Base-by-base conservation (phyloP, 2,888 invertebrate genomes). In the Phrixothrix hirtus region DNA sequence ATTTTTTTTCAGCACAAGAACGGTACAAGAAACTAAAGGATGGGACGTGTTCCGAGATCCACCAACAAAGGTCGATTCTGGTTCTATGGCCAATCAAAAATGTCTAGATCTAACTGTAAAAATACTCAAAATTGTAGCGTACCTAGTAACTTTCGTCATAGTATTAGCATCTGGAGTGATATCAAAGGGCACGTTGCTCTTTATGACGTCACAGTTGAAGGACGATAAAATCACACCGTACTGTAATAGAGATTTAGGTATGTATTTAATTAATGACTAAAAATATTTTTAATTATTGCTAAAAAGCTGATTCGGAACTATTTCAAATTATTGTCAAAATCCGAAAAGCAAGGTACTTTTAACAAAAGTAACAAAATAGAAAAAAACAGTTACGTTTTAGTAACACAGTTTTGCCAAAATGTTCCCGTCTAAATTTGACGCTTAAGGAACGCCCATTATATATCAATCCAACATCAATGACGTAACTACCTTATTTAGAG, bases 31-130 rank as follows among this genome's bases (percentile, higher is more conserved):
- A 75, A 90, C 90, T 65, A 92, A 92, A 86, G 90, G 89, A 85
- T 96, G 96, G 96, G 95, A 96, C 83, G 94, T 95, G 52, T 96
- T 96, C 80, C 82, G 94, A 71, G 89, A 93, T 76, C 88, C 94
- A 63, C 95, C 95, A 6, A 87, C 87, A 65, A 91, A 92, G 77
- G 85, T 87, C 77, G 91, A 92, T 77, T 89, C 89, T 62, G 91
- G 92, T 59, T 92, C 92, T 41, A 90, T 90, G 84, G 91, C 90
- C 64, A 89, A 87, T 72, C 91, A 92, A 77, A 86, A 86, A 75
- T 93, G 92, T 75, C 80, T 93, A 72, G 91, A 92, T 66, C 80
- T 90, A 70, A 89, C 91, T 21, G 88, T 92, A 41, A 89, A 90
- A 75, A 78, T 91, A 66, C 82, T 91, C 64, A 93, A 93, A 80